These are phyloP conservation scores for Adineta ricciae DNA, from an alignment of 2,888 invertebrate species.

Conservation along the genomic window DNA sequence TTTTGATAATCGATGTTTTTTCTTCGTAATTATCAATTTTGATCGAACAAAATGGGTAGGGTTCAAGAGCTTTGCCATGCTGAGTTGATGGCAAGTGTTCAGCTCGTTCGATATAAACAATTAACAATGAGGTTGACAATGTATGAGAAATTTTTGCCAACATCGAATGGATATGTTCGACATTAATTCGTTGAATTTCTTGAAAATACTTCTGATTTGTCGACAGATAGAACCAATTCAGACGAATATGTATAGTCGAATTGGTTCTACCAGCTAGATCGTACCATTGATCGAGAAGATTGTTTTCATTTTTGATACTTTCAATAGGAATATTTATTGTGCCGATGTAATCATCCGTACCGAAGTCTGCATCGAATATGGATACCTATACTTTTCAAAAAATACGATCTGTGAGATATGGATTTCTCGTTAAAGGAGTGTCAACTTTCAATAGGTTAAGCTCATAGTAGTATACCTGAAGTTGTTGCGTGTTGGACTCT, in stretches of 20 bases:
- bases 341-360: neutral
- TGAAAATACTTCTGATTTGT: neutral
- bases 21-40: slow-evolving; percentile 12
- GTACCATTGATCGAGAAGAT: neutral
- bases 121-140: neutral
- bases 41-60: neutral
- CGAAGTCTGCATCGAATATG: neutral
- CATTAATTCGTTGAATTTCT: neutral
- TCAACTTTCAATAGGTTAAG: too few relatives aligned
- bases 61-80: neutral
- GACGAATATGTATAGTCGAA: neutral
- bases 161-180: neutral
- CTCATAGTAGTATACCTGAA: too few relatives aligned
- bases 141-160: neutral
- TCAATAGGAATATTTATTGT: neutral
- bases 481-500: neutral
- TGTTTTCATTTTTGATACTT: neutral
- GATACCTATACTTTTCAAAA: neutral
- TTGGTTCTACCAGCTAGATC: neutral
- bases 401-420: neutral
- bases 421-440: too few relatives aligned
- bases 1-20: neutral
- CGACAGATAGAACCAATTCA: neutral
- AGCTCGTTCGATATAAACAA: neutral
- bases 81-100: neutral